Percentiles rank a stretch among this genome's conserved stretches.
These are phyloP conservation scores for Oscheius sp. DNA, from an alignment of 1,140 invertebrate species.

Conservation along the genomic window DNA sequence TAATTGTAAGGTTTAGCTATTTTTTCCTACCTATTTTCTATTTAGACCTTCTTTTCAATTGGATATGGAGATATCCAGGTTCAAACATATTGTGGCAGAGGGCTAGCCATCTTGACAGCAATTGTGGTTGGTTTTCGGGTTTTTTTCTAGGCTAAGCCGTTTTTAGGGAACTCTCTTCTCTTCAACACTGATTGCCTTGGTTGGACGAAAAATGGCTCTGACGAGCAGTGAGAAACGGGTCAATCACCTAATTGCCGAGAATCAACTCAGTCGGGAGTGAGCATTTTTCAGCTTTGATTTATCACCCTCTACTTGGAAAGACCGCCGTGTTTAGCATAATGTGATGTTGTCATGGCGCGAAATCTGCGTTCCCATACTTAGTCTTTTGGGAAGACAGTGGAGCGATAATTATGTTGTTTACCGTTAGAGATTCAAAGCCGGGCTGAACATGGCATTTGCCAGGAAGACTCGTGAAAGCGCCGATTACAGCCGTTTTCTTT, in stretches of 20 bases:
- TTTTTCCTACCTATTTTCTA: slow-evolving; percentile 11
- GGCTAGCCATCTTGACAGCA: slow-evolving; percentile 92
- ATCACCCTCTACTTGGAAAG: too few species aligned
- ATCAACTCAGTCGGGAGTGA: slow-evolving; percentile 43
- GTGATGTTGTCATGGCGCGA: too few species aligned
- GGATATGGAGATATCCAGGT: slow-evolving; percentile 97
- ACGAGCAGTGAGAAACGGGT: slow-evolving; percentile 48
- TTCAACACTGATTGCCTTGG: slow-evolving; percentile 52
- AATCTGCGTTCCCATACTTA: too few species aligned
- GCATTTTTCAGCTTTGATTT: too few species aligned
- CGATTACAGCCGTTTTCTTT: slow-evolving; percentile 7
- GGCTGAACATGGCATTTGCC: too few species aligned
- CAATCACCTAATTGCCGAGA: slow-evolving; percentile 57
- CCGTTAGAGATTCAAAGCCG: too few species aligned
- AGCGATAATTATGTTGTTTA: too few species aligned
- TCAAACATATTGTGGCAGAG: slow-evolving; percentile 96
- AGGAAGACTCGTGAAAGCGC: neutral
- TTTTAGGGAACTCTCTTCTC: slow-evolving; percentile 52
- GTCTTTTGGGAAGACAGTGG: too few species aligned
- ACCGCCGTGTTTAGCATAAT: too few species aligned
- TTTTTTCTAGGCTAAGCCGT: neutral
- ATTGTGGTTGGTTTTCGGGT: slow-evolving; percentile 78
- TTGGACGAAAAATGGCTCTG: slow-evolving; percentile 47
- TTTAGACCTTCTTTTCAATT: slow-evolving; percentile 58
- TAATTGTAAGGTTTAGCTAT: slow-evolving; percentile 41